phyloP scores from a whole-genome alignment of 2,888 invertebrate species.

The Acrocyrtus sp. region DNA sequence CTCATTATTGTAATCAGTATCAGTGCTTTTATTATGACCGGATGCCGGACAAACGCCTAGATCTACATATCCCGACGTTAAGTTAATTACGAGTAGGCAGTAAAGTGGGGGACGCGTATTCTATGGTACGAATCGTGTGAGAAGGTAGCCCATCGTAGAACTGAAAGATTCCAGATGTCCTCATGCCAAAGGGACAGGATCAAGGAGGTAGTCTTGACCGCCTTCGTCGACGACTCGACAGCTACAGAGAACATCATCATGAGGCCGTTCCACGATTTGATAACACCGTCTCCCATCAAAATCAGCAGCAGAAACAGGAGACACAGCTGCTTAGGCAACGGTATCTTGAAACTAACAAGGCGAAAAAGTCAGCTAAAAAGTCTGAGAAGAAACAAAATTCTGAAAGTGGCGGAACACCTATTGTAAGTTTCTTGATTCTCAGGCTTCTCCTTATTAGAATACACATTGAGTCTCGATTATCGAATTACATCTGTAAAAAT shows the following conservation, averaged over 20 bases:
- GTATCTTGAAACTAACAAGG: slow-evolving; percentile 90
- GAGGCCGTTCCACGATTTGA: slow-evolving; percentile 89
- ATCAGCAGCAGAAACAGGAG: slow-evolving; percentile 91
- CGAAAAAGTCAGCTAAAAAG: slow-evolving; percentile 81
- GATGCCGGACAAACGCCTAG: too few relatives aligned
- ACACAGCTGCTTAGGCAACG: slow-evolving; percentile 88
- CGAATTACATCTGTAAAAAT: too few relatives aligned
- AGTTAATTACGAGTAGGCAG: too few relatives aligned
- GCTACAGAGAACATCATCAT: slow-evolving; percentile 85
- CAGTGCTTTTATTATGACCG: too few relatives aligned
- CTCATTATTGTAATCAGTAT: too few relatives aligned
- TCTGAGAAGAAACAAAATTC: slow-evolving; percentile 73
- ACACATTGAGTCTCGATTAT: too few relatives aligned
- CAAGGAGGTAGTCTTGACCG: slow-evolving; percentile 81
- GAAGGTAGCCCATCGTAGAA: slow-evolving; percentile 39
- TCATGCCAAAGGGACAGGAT: slow-evolving; percentile 69
- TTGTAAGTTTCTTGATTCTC: slow-evolving; percentile 26
- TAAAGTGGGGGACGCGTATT: too few relatives aligned
- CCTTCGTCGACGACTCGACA: slow-evolving; percentile 83
- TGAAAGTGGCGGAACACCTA: slow-evolving; percentile 35
- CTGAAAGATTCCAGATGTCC: slow-evolving; percentile 65
- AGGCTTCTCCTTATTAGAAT: too few relatives aligned
- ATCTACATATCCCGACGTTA: too few relatives aligned
- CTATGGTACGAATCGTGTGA: slow-evolving; percentile 34
- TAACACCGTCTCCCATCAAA: slow-evolving; percentile 85